Conservation (phyloP, 1,140 invertebrate species). For the Micrasema longulum region DNA sequence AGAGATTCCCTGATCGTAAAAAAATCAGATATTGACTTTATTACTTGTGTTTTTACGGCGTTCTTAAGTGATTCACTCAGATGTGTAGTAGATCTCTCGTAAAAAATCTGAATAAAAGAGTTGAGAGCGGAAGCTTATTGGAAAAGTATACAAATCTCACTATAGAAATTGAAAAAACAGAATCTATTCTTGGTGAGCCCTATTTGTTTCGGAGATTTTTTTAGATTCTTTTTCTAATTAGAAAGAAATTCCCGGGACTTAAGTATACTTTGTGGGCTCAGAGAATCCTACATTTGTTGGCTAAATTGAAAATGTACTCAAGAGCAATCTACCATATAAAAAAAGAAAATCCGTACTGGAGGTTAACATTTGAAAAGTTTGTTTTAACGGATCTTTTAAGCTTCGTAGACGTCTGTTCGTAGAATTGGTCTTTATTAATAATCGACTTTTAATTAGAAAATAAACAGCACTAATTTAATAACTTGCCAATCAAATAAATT, state of each 20-base stretch:
- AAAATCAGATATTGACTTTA: constrained; percentile 4
- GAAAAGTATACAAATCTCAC: constrained; percentile 9
- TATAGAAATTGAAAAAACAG: neutral
- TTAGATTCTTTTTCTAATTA: constrained; percentile 32
- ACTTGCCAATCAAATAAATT: too few relatives aligned
- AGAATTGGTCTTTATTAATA: too few relatives aligned
- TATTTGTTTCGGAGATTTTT: constrained; percentile 1
- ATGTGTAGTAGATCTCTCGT: constrained; percentile 17
- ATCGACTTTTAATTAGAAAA: too few relatives aligned
- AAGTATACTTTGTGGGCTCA: neutral
- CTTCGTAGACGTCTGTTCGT: too few relatives aligned
- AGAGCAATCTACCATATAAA: neutral
- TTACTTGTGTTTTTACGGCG: constrained; percentile 15
- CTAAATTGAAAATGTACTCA: constrained; percentile 23
- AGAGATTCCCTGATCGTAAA: neutral
- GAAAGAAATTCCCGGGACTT: constrained; percentile 10
- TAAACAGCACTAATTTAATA: too few relatives aligned
- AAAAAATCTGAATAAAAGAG: constrained; percentile 3
- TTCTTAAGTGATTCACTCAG: constrained; percentile 7
- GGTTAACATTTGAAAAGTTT: too few relatives aligned
- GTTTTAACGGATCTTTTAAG: too few relatives aligned
- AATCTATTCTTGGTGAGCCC: neutral
- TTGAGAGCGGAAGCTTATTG: neutral
- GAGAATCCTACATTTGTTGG: neutral
- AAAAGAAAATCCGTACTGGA: too few relatives aligned